A percentile compares a stretch with the other conserved stretches of the same genome.
Conservation (phyloP, 2,797 vertebrate species). For the Acanthiza pusilla region DNA sequence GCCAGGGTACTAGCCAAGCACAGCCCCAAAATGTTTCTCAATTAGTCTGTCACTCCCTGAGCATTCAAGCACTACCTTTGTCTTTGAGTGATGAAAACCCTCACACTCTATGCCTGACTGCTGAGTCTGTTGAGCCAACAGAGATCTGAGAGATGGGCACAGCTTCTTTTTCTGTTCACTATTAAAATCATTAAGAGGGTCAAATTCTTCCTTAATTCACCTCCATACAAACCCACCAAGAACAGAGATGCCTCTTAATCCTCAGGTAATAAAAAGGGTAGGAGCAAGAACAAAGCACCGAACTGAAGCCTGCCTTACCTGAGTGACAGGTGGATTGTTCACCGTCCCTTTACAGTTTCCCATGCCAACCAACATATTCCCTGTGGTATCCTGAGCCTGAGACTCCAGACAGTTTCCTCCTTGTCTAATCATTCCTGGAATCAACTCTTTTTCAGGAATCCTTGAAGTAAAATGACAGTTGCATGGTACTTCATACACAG, state of each 20-base stretch:
- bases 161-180: neutral
- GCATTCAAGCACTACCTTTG: neutral
- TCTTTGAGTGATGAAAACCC: neutral
- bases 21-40: neutral
- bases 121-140: neutral
- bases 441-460: constrained; percentile 89
- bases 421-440: constrained; percentile 89
- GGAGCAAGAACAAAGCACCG: neutral
- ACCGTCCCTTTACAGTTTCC: constrained; percentile 83
- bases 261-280: neutral
- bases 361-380: constrained; percentile 72
- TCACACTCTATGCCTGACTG: neutral
- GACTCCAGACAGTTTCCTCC: constrained; percentile 87
- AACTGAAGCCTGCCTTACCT: constrained; percentile 77
- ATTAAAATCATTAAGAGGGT: neutral
- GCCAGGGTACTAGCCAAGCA: neutral
- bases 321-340: constrained; percentile 79
- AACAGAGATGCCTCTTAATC: neutral
- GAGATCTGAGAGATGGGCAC: neutral
- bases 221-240: neutral
- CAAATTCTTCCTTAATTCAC: neutral
- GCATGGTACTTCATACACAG: neutral
- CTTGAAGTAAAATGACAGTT: constrained; percentile 68
- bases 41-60: neutral
- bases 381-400: constrained; percentile 79